A percentile compares a stretch with the other conserved stretches of the same genome.
These are phyloP conservation scores for Astropecten irregularis DNA, from an alignment of 53 echinoderm and acorn worm genomes.

Conservation along the genomic window DNA sequence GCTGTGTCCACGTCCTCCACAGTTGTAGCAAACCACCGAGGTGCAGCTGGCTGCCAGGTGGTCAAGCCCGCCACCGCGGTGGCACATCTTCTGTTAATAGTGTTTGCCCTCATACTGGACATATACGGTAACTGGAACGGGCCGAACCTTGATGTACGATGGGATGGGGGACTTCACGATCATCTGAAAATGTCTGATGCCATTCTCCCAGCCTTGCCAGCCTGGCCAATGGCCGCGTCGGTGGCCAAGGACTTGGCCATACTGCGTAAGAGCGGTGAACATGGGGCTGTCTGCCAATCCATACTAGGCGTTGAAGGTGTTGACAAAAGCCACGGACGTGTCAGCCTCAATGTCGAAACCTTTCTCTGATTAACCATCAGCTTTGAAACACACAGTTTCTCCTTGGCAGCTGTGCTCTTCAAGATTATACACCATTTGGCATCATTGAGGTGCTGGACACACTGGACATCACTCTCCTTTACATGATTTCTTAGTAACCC, in stretches of 20 bases:
- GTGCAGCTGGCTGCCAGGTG: not conserved
- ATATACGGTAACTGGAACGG: too few relatives aligned
- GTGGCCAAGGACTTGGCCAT: not conserved
- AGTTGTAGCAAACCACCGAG: not conserved
- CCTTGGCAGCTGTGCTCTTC: too few relatives aligned
- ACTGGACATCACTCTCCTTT: too few relatives aligned
- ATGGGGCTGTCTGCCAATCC: not conserved
- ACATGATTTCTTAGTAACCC: too few relatives aligned
- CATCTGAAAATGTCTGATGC: not conserved
- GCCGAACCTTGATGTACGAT: not conserved
- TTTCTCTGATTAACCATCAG: too few relatives aligned
- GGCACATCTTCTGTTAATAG: not conserved
- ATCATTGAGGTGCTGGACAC: too few relatives aligned
- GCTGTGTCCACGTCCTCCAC: not conserved
- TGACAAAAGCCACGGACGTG: too few relatives aligned
- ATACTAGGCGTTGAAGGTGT: not conserved
- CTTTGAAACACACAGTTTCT: too few relatives aligned
- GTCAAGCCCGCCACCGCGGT: not conserved
- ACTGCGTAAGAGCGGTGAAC: not conserved
- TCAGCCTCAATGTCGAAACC: too few relatives aligned
- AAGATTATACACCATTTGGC: too few relatives aligned
- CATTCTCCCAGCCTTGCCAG: not conserved
- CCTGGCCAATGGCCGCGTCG: not conserved
- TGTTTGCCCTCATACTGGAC: too few relatives aligned
- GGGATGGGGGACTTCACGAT: not conserved